Evolutionary conservation across 2,888 invertebrate genomes (phyloP), one percentile per base, ranked within the genome.

Genomic region (Sycophila texana): DNA sequence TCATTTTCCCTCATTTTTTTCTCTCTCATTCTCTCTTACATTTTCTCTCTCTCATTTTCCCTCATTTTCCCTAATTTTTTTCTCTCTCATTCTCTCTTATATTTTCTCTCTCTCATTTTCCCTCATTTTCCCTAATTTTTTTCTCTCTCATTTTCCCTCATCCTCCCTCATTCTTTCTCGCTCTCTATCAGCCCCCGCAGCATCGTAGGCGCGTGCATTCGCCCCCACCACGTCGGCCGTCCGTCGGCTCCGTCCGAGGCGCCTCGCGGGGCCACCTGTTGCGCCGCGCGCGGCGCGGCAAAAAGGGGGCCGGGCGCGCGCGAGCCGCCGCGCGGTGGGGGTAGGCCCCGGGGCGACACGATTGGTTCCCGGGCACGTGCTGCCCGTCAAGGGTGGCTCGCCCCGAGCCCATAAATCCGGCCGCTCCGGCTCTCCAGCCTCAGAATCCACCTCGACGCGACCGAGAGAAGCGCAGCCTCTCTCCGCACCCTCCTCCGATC

Each of bases 351-450:
- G 51, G 39, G 74, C 2, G 22, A 73, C 73, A 30, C 72, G 72
- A 89, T 90, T 90, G 90, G 90, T 84, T 80, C 71, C 58, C 72
- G 84, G 89, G 89, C 90, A 90, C 90, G 90, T 90, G 90, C 90
- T 88, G 61, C 30, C 26, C 49, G 7, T 20, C 18, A 58, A 18
- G 73, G 63, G 88, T 26, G 47, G 30, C 14, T 88, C 85, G 87
- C 86, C 86, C 83, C 84, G 85, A 87, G 85, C 84, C 85, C 88
- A 89, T 90, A 90, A 90, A 90, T 89, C 86, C 87, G 82, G 77
- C 75, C 82, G 74, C 83, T 61, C 82, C 68, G 78, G 75, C 80
- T 74, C 81, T 79, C 76, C 81, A 74, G 82, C 81, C 84, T 86
- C 88, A 90, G 88, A 89, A 86, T 13, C 47, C 72, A 20, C 61